Evolutionary conservation across 2,888 invertebrate genomes (phyloP).

Genomic region (Perizoma affinitatum): DNA sequence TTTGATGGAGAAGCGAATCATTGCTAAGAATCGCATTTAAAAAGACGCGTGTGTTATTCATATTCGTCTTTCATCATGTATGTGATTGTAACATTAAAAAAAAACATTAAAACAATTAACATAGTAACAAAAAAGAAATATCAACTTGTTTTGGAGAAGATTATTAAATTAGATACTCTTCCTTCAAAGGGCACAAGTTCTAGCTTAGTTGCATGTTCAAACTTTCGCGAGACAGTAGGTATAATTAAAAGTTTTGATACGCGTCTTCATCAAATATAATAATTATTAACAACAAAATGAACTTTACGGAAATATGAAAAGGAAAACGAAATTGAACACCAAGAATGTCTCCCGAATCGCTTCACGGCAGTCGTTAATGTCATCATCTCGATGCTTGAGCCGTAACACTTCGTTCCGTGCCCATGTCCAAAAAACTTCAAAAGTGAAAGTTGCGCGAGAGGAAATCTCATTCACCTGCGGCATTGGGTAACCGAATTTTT

Average conservation of each 20-base stretch:
- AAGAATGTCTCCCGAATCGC: constrained; percentile 28
- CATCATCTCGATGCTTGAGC: constrained; percentile 41
- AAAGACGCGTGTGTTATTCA: too few relatives aligned
- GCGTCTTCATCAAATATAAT: not conserved
- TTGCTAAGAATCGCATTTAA: too few relatives aligned
- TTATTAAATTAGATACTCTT: not conserved
- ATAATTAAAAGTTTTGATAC: too few relatives aligned
- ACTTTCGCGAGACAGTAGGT: too few relatives aligned
- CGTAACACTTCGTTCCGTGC: constrained; percentile 39
- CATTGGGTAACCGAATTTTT: constrained; percentile 72
- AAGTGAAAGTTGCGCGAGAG: constrained; percentile 80
- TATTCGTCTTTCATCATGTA: too few relatives aligned
- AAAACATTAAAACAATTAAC: too few relatives aligned
- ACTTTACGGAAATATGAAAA: constrained; percentile 22
- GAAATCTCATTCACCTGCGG: constrained; percentile 64
- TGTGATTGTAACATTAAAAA: too few relatives aligned
- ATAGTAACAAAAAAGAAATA: too few relatives aligned
- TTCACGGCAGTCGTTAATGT: constrained; percentile 40
- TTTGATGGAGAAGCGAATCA: not conserved
- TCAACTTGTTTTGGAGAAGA: not conserved
- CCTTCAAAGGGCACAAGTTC: not conserved
- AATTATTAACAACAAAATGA: constrained; percentile 7
- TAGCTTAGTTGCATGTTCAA: constrained; percentile 14
- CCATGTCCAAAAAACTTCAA: constrained; percentile 63
- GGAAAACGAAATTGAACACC: constrained; percentile 38